Conservation (phyloP, 1,140 invertebrate genomes). For the Panagrolaimus sp. region DNA sequence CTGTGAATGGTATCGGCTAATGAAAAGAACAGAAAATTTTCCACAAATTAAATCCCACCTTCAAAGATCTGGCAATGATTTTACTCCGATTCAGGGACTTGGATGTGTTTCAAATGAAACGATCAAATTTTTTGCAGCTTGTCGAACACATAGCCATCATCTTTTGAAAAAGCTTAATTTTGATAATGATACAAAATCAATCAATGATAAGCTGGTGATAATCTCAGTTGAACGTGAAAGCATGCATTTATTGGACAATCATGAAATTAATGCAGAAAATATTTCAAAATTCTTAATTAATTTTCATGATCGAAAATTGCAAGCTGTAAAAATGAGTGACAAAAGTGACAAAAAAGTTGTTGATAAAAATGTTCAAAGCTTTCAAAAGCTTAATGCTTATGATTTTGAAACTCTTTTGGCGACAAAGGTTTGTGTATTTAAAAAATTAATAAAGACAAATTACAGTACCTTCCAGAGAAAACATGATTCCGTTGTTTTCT, state of each 20-base stretch:
- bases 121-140: not conserved
- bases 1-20: too few species aligned
- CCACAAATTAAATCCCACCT: too few species aligned
- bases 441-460: too few species aligned
- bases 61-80: not conserved
- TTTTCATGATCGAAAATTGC: not conserved
- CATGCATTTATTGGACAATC: not conserved
- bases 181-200: too few species aligned
- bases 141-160: not conserved
- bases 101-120: not conserved
- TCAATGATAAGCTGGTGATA: not conserved
- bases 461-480: not conserved
- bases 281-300: not conserved
- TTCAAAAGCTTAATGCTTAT: too few species aligned
- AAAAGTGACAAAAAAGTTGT: not conserved
- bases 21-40: too few species aligned
- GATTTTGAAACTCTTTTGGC: too few species aligned
- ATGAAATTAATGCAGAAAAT: not conserved
- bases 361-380: not conserved
- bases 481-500: conserved; percentile 3
- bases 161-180: too few species aligned
- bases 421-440: too few species aligned
- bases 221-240: not conserved
- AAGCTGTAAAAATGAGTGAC: not conserved
- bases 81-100: not conserved